A percentile compares a stretch with the other conserved stretches of the same genome.
Conservation (phyloP, 2,888 invertebrate species). For the Epirrhoe alternata region DNA sequence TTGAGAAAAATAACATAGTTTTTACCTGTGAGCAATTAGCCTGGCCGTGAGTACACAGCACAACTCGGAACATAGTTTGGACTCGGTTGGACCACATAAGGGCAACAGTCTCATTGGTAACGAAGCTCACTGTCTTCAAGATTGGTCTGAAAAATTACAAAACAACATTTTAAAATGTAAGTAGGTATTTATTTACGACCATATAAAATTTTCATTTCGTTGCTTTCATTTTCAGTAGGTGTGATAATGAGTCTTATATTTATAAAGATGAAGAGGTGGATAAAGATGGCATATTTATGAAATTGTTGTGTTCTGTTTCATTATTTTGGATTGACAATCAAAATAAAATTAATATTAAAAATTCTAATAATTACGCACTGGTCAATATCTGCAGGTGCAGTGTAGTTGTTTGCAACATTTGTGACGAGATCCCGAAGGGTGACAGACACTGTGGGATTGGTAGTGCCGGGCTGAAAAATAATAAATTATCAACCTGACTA, state of each 20-base stretch:
- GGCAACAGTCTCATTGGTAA: constrained; percentile 87
- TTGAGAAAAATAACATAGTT: not conserved
- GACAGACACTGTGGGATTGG: constrained; percentile 73
- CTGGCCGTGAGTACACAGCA: constrained; percentile 84
- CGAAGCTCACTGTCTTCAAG: constrained; percentile 90
- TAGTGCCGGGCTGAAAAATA: constrained; percentile 74
- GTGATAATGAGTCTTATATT: too few species aligned
- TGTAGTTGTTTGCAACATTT: constrained; percentile 49
- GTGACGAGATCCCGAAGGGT: constrained; percentile 63
- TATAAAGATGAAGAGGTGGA: too few species aligned
- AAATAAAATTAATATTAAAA: not conserved
- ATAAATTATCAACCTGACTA: not conserved
- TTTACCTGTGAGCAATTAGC: constrained; percentile 61
- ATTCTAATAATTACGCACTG: constrained; percentile 63
- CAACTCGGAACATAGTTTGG: constrained; percentile 88
- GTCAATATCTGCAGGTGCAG: constrained; percentile 59
- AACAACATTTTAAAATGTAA: not conserved
- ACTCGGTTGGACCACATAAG: constrained; percentile 96
- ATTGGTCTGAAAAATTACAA: constrained; percentile 78
- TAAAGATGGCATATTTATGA: too few species aligned
- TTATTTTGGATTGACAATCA: not conserved
- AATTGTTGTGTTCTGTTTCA: too few species aligned
- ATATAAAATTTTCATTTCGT: too few species aligned
- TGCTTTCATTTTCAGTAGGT: too few species aligned
- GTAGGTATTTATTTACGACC: too few species aligned